A percentile compares a stretch with the other conserved stretches of the same genome.
Evolutionary conservation across 2,888 invertebrate species (phyloP).

Genomic region (Chloroclystis v-ata): DNA sequence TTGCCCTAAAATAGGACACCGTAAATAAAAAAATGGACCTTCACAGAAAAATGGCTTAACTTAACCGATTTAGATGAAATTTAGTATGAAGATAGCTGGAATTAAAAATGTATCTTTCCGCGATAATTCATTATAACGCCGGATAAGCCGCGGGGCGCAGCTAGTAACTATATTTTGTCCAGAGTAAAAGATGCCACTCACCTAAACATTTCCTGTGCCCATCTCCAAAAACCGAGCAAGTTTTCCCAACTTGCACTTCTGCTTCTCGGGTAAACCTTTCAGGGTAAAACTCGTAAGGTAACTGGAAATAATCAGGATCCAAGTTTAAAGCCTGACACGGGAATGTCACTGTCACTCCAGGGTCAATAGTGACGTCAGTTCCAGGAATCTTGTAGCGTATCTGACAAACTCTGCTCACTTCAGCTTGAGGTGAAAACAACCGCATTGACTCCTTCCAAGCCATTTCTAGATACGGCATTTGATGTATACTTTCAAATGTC

Average conservation of each 20-base stretch:
- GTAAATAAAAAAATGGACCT: too few species aligned
- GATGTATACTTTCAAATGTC: conserved; percentile 34
- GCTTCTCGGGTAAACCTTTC: conserved; percentile 35
- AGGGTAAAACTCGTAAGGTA: conserved; percentile 37
- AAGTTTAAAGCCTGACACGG: conserved; percentile 38
- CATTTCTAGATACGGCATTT: conserved; percentile 34
- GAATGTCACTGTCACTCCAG: conserved; percentile 33
- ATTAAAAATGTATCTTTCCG: too few species aligned
- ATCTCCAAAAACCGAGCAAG: conserved; percentile 37
- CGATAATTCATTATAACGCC: too few species aligned
- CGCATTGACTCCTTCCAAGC: conserved; percentile 39
- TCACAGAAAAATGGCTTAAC: too few species aligned
- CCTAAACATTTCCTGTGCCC: conserved; percentile 40
- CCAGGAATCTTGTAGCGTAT: conserved; percentile 33
- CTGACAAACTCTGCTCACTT: conserved; percentile 29
- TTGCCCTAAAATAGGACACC: too few species aligned
- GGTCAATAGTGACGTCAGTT: conserved; percentile 34
- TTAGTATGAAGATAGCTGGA: too few species aligned
- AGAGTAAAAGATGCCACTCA: too few species aligned
- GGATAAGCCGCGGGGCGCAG: too few species aligned
- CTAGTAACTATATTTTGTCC: neutral
- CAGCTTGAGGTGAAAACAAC: conserved; percentile 34
- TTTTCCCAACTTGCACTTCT: conserved; percentile 18
- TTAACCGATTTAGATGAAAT: too few species aligned
- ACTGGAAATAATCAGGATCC: conserved; percentile 37